phyloP scores from a whole-genome alignment of 1,140 invertebrate genomes.

The Holcopasites calliopsidis region DNA sequence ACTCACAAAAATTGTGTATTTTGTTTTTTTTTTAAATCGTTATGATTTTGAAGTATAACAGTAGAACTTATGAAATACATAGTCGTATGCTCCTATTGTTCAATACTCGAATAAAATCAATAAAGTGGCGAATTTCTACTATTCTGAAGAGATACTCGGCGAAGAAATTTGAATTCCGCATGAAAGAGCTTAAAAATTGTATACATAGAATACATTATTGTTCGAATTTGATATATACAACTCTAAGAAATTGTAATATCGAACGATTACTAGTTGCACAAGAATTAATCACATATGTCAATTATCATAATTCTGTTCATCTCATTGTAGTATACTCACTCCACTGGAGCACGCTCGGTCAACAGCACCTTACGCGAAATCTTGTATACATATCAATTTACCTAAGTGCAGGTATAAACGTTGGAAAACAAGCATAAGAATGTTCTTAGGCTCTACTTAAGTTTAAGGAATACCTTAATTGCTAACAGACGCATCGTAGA shows the following conservation, averaged over 20 bases:
- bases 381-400: slow-evolving; percentile 75
- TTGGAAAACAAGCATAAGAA: slow-evolving; percentile 67
- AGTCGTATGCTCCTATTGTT: not conserved
- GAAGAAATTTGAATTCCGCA: not conserved
- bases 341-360: slow-evolving; percentile 70
- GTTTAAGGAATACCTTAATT: slow-evolving; percentile 58
- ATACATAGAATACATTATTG: not conserved
- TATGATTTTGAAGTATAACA: not conserved
- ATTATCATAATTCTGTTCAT: slow-evolving; percentile 65
- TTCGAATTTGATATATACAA: slow-evolving; percentile 14
- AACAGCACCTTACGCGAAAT: slow-evolving; percentile 72
- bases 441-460: slow-evolving; percentile 67
- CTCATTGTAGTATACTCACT: slow-evolving; percentile 73
- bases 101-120: not conserved
- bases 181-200: not conserved
- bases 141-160: not conserved
- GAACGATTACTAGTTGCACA: slow-evolving; percentile 70
- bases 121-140: slow-evolving; percentile 2
- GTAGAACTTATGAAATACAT: slow-evolving; percentile 11
- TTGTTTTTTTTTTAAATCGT: not conserved
- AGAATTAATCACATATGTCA: slow-evolving; percentile 64
- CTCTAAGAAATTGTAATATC: slow-evolving; percentile 26
- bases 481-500: slow-evolving; percentile 65
- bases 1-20: not conserved
- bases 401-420: slow-evolving; percentile 74